Conservation (phyloP, 2,113 vertebrate genomes). For the Apus apus region DNA sequence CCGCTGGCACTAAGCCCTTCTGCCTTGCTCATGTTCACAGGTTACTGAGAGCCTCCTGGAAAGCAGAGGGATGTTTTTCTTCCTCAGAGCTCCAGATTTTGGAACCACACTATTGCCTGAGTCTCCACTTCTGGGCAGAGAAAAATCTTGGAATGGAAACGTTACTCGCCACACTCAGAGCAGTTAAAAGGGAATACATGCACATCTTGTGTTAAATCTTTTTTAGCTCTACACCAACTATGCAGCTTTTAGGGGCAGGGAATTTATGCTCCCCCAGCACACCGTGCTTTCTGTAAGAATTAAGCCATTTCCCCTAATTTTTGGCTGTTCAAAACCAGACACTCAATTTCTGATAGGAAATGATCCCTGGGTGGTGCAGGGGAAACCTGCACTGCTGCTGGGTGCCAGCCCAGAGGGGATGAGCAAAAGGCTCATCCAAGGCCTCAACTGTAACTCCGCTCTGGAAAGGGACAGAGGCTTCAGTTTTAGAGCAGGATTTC, state of each 20-base stretch:
- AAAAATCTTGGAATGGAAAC: background rate
- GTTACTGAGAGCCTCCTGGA: background rate
- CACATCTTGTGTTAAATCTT: background rate
- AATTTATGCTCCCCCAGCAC: no score
- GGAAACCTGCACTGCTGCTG: background rate
- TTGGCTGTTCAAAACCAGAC: background rate
- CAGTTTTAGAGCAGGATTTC: background rate
- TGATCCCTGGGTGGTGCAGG: fast-evolving
- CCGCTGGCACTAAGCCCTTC: background rate
- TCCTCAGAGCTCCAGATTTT: background rate
- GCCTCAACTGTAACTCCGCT: no score
- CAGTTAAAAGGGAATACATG: background rate
- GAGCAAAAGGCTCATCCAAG: background rate
- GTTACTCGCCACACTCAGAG: background rate
- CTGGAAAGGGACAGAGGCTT: background rate
- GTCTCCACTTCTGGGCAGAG: background rate
- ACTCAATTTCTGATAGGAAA: background rate
- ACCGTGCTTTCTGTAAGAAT: background rate
- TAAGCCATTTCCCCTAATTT: background rate
- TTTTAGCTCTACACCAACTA: background rate
- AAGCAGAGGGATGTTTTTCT: background rate
- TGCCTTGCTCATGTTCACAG: background rate
- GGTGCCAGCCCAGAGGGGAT: background rate
- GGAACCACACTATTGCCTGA: background rate
- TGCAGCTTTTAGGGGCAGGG: background rate